Conservation (phyloP, 1,140 invertebrate genomes). For the Drosophila bocki region DNA sequence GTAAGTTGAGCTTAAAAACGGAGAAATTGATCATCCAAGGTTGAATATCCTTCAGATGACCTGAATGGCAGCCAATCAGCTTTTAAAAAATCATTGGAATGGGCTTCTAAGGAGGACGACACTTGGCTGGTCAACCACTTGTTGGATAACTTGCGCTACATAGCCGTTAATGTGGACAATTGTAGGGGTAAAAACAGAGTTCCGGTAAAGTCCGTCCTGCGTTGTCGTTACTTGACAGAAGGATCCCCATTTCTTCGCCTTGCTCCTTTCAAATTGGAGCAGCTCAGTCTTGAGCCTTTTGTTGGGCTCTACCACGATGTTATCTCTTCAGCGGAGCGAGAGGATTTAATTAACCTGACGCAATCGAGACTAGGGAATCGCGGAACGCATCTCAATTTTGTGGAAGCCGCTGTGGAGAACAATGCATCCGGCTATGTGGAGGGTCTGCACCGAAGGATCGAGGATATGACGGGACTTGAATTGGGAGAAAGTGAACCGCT, state of each 20-base stretch:
- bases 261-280: constrained; percentile 96
- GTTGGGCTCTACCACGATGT: constrained; percentile 96
- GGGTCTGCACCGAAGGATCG: constrained; percentile 86
- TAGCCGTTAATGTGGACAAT: constrained; percentile 12
- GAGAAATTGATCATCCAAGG: too few species aligned
- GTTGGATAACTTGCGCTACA: constrained; percentile 8
- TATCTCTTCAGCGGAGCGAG: constrained; percentile 94
- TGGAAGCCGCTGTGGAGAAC: constrained; percentile 90
- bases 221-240: constrained; percentile 91
- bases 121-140: constrained; percentile 6
- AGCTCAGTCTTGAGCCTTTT: constrained; percentile 92
- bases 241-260: constrained; percentile 91
- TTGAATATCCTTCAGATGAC: constrained; percentile 1
- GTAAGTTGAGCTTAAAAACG: not conserved
- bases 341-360: constrained; percentile 92
- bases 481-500: constrained; percentile 87
- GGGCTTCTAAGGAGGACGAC: constrained; percentile 1
- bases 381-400: constrained; percentile 88
- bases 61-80: not conserved
- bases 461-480: constrained; percentile 89
- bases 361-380: constrained; percentile 94
- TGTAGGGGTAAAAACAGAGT: constrained; percentile 26
- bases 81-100: not conserved
- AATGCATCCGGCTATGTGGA: constrained; percentile 86
- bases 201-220: constrained; percentile 85